Base-by-base conservation (phyloP, 2,797 vertebrate species). In the Melanotaenia pygmaea region DNA sequence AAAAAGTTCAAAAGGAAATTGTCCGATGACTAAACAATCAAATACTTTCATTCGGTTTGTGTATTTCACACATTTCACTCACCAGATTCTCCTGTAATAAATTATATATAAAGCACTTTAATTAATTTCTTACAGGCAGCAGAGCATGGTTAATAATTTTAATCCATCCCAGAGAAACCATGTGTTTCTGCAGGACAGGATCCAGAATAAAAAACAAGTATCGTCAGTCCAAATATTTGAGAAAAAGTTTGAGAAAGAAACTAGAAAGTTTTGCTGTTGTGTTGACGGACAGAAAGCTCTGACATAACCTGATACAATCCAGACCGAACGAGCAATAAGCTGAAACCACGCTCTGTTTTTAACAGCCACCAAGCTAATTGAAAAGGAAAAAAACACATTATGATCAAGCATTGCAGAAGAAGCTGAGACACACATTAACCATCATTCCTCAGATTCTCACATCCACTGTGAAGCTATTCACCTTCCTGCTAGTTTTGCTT, bases 101-200 rank as follows among this genome's bases (percentile, higher is more conserved):
- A 75, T 82, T 20, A 56, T 56, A 56, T 56, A 81, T 83, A 43
- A 16, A 50, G 45, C n/a, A 20, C n/a, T n/a, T 72, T n/a, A 62
- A 62, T 82, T 90, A 64, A 85, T 81, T 88, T 82, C 81, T 89
- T 77, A 90, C 76, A 86, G 76, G 69, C 74, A 86, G 66, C 59
- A 65, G 59, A 85, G 80, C 76, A 81, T 0, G 43, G 85, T 90
- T 77, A 88, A 88, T 85, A 86, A 77, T 64, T 70, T 32, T 68
- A 71, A 85, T 77, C 61, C 65, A 74, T 77, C 61, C 67, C 80
- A 89, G 75, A 82, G 53, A 85, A 89, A 82, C 79, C 87, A 81
- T 74, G 83, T 83, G 86, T 35, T 54, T 45, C 67, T 59, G n/a
- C 59, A 84, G 76, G 80, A 89, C 35, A 8, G 38, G 51, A 74